These are phyloP conservation scores for Acipenser oxyrinchus DNA, from an alignment of 2,797 vertebrate species.

Conservation along the genomic window DNA sequence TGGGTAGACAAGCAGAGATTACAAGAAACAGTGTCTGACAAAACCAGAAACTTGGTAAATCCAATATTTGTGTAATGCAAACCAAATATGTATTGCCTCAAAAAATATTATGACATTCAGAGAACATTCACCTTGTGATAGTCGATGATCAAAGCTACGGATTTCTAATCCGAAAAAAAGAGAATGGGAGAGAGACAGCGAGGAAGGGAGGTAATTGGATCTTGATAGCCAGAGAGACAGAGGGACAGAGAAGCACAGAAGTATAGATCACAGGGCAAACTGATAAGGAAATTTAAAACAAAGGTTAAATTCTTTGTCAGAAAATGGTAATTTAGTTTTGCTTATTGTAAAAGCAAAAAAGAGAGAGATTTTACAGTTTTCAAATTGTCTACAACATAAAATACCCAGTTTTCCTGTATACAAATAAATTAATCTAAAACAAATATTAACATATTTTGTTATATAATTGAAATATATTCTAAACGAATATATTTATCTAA, in stretches of 20 bases:
- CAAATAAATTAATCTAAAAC: too few relatives aligned
- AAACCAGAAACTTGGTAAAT: too few relatives aligned
- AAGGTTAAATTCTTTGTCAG: slow-evolving; percentile 1
- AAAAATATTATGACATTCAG: too few relatives aligned
- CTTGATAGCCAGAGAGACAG: slow-evolving; percentile 28
- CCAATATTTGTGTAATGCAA: too few relatives aligned
- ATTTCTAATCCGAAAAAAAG: slow-evolving; percentile 11
- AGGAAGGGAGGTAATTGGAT: slow-evolving; percentile 35
- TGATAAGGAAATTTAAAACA: slow-evolving; percentile 10
- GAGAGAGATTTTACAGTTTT: not conserved
- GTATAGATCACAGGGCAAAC: not conserved
- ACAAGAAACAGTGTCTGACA: too few relatives aligned
- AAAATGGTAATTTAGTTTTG: too few relatives aligned
- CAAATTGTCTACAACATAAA: not conserved
- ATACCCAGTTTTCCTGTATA: too few relatives aligned
- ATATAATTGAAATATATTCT: not conserved
- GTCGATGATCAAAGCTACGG: too few relatives aligned
- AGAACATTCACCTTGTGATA: too few relatives aligned
- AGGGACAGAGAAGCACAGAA: slow-evolving; percentile 13
- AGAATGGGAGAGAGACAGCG: slow-evolving; percentile 11
- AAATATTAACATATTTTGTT: not conserved
- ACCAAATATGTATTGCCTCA: too few relatives aligned
- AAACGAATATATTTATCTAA: not conserved
- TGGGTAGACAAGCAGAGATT: too few relatives aligned
- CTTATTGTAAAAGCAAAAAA: too few relatives aligned